These are phyloP conservation scores for Subacronicta megacephala DNA, from an alignment of 2,888 invertebrate genomes.

Conservation along the genomic window DNA sequence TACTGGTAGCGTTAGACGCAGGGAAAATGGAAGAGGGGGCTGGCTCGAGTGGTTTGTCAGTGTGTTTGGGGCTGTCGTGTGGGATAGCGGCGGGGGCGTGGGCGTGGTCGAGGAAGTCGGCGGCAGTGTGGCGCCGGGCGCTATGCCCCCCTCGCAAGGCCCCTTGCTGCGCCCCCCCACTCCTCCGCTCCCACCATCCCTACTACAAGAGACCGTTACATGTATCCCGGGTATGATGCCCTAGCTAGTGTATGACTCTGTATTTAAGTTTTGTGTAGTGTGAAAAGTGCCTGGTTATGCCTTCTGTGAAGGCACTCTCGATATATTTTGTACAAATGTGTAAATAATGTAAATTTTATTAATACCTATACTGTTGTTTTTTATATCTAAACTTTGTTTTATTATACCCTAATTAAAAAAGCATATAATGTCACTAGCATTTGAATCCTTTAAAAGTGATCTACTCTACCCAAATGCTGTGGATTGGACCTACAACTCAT, in stretches of 20 bases:
- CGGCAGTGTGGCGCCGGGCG: constrained; percentile 91
- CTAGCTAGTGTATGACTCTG: constrained; percentile 30
- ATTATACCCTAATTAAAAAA: constrained; percentile 21
- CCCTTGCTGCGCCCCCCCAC: constrained; percentile 77
- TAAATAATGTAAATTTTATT: constrained; percentile 82
- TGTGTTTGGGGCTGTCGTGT: constrained; percentile 90
- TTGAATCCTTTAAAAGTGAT: no score
- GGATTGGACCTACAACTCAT: no score
- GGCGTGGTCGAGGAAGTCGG: constrained; percentile 90
- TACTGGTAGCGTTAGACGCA: constrained; percentile 86
- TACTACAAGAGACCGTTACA: constrained; percentile 83
- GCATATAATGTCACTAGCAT: no score
- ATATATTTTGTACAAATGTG: constrained; percentile 74
- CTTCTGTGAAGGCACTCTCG: constrained; percentile 88
- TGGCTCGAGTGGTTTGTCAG: constrained; percentile 84
- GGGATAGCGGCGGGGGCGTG: constrained; percentile 92
- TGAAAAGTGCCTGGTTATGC: constrained; percentile 70
- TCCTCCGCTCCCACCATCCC: constrained; percentile 76
- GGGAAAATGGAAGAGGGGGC: constrained; percentile 64
- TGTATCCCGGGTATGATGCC: constrained; percentile 80
- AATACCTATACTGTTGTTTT: constrained; percentile 85
- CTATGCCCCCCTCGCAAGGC: constrained; percentile 84
- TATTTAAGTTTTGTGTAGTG: constrained; percentile 50
- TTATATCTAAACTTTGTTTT: constrained; percentile 68
- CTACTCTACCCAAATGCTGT: no score